Evolutionary conservation across 2,113 vertebrate species (phyloP), one percentile per base, ranked within the genome.

Genomic region (Thymallus thymallus): DNA sequence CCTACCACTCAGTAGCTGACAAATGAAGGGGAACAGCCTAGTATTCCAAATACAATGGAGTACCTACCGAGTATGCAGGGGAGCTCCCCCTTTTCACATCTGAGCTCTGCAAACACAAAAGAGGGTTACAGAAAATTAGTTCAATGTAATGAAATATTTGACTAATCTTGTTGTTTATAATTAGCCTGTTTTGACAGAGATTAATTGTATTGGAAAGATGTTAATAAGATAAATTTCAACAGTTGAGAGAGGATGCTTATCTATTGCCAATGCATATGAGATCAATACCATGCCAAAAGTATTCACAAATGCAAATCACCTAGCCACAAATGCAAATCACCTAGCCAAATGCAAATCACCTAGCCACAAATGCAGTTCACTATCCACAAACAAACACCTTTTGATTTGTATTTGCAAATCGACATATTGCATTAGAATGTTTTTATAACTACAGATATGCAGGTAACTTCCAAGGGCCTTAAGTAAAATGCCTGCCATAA

Each of bases 51-150:
- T 22, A 60, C 56, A 60, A 60, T 60, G 56, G 56, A 23, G 56
- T 60, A 80, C 86, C 26, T 75, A 91, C 88, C 72, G 85, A 90
- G 78, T 89, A 90, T 72, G 90, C 89, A 67, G 90, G 88, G 73
- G 89, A 91, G 67, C 81, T 85, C 48, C 89, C 88, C 70, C 86
- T 83, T 85, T 90, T 90, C 77, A 89, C 81, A 61, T 90, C 89
- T 55, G 89, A 89, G 14, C 88, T 85, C 85, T 89, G 62, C 24
- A 5, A 74, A 63, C 29, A 65, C 5, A n/a, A 24, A 13, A 55
- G 24, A 69, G n/a, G n/a, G 20, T n/a, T 7, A 24, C 6, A 23
- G 64, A 66, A 16, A 32, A 12, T 55, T 23, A 71, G 69, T n/a
- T 68, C n/a, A 20, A n/a, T 62, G 29, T 67, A 75, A 78, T 35